Conservation (phyloP, 2,113 vertebrate species). For the Nesogale talazaci region DNA sequence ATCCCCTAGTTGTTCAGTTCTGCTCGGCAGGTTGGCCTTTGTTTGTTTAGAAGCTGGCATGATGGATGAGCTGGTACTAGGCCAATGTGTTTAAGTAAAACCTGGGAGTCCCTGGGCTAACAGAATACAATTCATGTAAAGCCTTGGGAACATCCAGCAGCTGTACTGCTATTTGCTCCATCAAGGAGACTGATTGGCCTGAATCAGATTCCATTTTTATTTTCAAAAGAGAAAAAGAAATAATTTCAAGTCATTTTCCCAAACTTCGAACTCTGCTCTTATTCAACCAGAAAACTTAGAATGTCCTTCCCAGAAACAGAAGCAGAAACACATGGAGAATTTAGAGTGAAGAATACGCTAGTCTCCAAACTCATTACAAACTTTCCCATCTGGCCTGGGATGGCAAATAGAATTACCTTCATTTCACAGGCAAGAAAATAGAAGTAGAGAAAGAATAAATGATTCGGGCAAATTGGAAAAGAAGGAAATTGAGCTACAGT, state of each 20-base stretch:
- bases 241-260: slow-evolving; percentile 35
- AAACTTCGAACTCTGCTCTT: slow-evolving; percentile 44
- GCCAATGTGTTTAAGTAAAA: slow-evolving; percentile 65
- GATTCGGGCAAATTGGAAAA: slow-evolving; percentile 65
- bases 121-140: slow-evolving; percentile 63
- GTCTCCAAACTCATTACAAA: slow-evolving; percentile 66
- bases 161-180: slow-evolving; percentile 33
- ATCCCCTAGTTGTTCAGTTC: slow-evolving; percentile 34
- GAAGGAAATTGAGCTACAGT: slow-evolving; percentile 47
- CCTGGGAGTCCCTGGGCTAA: slow-evolving; percentile 54
- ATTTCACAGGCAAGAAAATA: slow-evolving; percentile 69
- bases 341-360: slow-evolving; percentile 67
- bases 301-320: slow-evolving; percentile 54
- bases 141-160: slow-evolving; percentile 38
- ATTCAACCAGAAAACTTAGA: slow-evolving; percentile 52
- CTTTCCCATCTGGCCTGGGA: slow-evolving; percentile 65
- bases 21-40: slow-evolving; percentile 43
- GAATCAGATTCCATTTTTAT: slow-evolving; percentile 55
- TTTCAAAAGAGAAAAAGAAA: slow-evolving; percentile 58
- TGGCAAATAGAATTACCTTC: slow-evolving; percentile 70
- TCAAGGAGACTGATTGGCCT: slow-evolving; percentile 29
- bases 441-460: slow-evolving; percentile 68
- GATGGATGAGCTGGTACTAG: slow-evolving; percentile 57
- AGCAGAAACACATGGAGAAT: slow-evolving; percentile 60
- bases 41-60: slow-evolving; percentile 21